Conservation (phyloP, 2,113 vertebrate genomes). For the Drymodes brunneopygia region DNA sequence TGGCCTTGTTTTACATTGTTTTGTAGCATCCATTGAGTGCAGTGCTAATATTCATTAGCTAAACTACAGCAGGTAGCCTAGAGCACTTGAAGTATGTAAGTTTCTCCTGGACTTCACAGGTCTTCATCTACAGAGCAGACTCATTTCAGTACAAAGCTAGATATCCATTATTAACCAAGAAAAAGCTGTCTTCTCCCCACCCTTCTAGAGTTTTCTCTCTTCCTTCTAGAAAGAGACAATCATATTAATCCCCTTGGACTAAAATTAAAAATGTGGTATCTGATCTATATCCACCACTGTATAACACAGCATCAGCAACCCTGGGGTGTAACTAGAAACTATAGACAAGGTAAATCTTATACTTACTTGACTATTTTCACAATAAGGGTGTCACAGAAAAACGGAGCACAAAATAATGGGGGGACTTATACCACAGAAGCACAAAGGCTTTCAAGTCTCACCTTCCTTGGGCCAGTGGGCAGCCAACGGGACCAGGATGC, state of each 20-base stretch:
- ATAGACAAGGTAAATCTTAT: neutral
- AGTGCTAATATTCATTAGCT: neutral
- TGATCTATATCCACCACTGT: neutral
- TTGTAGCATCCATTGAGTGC: neutral
- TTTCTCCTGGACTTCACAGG: neutral
- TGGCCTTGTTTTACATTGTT: neutral
- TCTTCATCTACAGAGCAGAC: neutral
- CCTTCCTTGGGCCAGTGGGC: no score
- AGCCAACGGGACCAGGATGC: neutral
- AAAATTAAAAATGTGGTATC: neutral
- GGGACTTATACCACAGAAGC: neutral
- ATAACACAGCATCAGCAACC: neutral
- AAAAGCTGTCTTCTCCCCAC: rapidly evolving
- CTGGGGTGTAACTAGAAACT: neutral
- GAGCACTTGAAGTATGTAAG: neutral
- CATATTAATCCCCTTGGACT: neutral
- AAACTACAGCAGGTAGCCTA: neutral
- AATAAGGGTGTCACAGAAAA: neutral
- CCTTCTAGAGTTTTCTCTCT: neutral
- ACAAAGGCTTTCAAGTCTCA: neutral
- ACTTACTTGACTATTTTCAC: neutral
- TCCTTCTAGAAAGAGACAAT: neutral
- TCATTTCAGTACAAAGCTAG: neutral
- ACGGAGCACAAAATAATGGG: neutral
- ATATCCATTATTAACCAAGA: neutral